Evolutionary conservation across 2,888 invertebrate species (phyloP).

Genomic region (Spilosoma lubricipeda): DNA sequence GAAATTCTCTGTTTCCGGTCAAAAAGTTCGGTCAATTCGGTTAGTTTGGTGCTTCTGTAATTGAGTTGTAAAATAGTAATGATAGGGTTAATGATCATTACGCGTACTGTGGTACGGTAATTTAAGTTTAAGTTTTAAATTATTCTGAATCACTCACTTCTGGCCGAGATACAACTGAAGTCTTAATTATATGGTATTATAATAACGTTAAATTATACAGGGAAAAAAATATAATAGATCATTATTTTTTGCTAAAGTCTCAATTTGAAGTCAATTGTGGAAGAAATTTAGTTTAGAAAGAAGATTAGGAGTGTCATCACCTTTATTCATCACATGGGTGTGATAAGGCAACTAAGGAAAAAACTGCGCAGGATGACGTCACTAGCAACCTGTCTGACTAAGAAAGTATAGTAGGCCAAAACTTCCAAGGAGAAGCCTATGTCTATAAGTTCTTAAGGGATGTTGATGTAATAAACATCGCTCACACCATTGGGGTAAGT

Average conservation of each 20-base stretch:
- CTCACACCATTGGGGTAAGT: too few species aligned
- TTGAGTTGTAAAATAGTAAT: slow-evolving; percentile 27
- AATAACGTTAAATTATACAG: slow-evolving; percentile 1
- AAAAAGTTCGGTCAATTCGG: slow-evolving; percentile 25
- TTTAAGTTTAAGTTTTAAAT: slow-evolving; percentile 36
- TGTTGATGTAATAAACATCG: too few species aligned
- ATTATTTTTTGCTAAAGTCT: background rate
- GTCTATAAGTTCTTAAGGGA: too few species aligned
- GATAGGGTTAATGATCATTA: slow-evolving; percentile 48
- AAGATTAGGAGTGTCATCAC: background rate
- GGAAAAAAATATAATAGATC: background rate
- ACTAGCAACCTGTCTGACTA: too few species aligned
- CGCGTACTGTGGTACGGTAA: slow-evolving; percentile 31
- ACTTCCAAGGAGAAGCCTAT: too few species aligned
- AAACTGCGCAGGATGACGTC: too few species aligned
- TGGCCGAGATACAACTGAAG: slow-evolving; percentile 28
- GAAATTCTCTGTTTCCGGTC: slow-evolving; percentile 39
- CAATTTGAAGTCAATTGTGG: too few species aligned
- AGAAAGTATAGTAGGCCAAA: too few species aligned
- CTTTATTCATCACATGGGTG: too few species aligned
- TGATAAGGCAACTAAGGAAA: too few species aligned
- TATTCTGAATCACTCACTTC: slow-evolving; percentile 27
- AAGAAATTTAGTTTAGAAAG: background rate
- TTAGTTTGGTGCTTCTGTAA: slow-evolving; percentile 17
- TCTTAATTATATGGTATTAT: background rate